Evolutionary conservation across 2,797 vertebrate genomes (phyloP), one percentile per base, ranked within the genome.

Genomic region (Tragopan temminckii): DNA sequence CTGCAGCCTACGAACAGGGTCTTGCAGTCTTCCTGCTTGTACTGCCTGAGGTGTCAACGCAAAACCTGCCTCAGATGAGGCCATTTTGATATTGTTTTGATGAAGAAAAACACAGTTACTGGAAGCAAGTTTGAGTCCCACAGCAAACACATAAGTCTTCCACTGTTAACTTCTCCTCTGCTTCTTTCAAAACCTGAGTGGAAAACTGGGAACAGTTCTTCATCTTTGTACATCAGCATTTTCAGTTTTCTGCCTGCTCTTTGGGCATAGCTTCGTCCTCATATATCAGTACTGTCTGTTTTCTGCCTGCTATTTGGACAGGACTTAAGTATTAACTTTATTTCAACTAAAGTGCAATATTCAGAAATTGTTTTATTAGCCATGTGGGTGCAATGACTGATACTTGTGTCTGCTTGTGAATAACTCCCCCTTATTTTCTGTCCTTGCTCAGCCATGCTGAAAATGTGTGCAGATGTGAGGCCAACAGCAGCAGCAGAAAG

Each of bases 401-500:
- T 76, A 38, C 57, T 74, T 36, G 68, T 86, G 78, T 68, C 61
- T 93, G 75, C 40, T 71, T 45, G 36, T n/a, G 76, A 89, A n/a
- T 38, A 76, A 64, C 53, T 78, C 76, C 61, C 48, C 48, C 43
- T 40, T 50, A 35, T 57, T 70, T 69, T 85, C 63, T 86, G 77
- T 77, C 88, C 85, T 75, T 93, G 90, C 85, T 86, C 75, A 90
- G 88, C 85, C n/a, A 46, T 23, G 78, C 85, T 80, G 85, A 93
- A 93, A 77, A 16, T 40, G 25, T 48, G 76, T 0, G 0, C 69
- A 83, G 79, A 83, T 81, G 59, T 0, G 7, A 88, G 63, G 33
- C 66, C 72, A 87, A 83, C 1, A 7, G 80, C 88, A 2, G 6
- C 1, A 4, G 58, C 67, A 94, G 81, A 88, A 92, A 79, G 64